phyloP scores from a whole-genome alignment of 1,140 invertebrate genomes.

The Calosoma granatense region DNA sequence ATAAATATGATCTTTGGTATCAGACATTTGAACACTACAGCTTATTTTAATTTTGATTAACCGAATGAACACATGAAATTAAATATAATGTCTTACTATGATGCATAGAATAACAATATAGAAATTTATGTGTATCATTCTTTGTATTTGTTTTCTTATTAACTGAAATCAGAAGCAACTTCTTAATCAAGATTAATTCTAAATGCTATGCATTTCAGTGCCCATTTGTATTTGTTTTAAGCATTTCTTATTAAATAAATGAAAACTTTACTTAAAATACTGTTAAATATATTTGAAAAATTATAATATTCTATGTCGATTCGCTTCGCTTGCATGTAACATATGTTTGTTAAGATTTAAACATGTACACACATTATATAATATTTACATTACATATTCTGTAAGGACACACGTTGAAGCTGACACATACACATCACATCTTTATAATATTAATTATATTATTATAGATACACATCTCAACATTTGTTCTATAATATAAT shows the following conservation, averaged over 20 bases:
- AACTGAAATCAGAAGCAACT: neutral
- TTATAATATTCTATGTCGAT: slow-evolving; percentile 2
- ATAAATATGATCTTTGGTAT: no score
- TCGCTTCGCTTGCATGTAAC: slow-evolving; percentile 4
- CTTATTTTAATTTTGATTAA: neutral
- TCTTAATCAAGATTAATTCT: neutral
- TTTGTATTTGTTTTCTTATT: neutral
- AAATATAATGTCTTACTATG: neutral
- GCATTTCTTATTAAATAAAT: slow-evolving; percentile 8
- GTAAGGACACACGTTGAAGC: slow-evolving; percentile 4
- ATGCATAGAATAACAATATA: neutral
- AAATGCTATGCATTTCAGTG: slow-evolving; percentile 4
- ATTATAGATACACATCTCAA: neutral
- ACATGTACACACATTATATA: neutral
- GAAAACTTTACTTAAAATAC: slow-evolving; percentile 1
- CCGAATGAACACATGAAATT: neutral
- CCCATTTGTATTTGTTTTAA: slow-evolving; percentile 8
- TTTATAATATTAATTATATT: neutral
- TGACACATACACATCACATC: slow-evolving; percentile 5
- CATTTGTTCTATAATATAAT: neutral
- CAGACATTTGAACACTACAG: neutral
- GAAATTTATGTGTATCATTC: neutral
- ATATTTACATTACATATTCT: neutral
- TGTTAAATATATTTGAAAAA: slow-evolving; percentile 7
- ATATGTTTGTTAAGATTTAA: slow-evolving; percentile 1